Evolutionary conservation across 1,140 invertebrate genomes (phyloP).

Genomic region (Tribolium castaneum): DNA sequence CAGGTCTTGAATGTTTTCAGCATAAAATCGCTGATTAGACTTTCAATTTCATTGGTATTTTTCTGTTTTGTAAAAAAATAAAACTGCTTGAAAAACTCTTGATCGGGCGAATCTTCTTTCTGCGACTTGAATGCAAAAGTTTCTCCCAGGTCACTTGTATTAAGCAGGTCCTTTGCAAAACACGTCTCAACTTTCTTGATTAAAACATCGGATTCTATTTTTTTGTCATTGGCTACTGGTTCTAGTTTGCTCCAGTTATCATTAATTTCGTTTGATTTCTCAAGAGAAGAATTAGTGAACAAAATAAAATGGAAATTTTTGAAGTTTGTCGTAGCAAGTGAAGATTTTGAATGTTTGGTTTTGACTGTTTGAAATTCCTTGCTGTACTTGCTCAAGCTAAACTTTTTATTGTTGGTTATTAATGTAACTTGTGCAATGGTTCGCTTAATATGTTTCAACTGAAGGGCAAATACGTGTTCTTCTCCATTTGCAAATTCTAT

Average conservation of each 20-base stretch:
- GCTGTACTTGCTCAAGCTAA: not conserved
- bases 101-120: not conserved
- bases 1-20: not conserved
- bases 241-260: conserved; percentile 1
- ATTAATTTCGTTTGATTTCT: not conserved
- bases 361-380: not conserved
- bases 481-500: not conserved
- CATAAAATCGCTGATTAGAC: not conserved
- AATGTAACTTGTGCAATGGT: not conserved
- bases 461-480: not conserved
- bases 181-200: not conserved
- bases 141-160: not conserved
- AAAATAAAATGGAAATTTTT: conserved; percentile 6
- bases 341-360: not conserved
- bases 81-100: conserved; percentile 16
- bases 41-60: not conserved
- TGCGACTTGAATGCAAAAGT: not conserved
- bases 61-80: not conserved
- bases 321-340: not conserved
- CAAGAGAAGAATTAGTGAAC: not conserved
- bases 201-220: not conserved
- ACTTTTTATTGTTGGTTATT: not conserved
- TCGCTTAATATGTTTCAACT: not conserved
- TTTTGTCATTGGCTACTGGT: not conserved
- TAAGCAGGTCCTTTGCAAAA: not conserved